Conservation (phyloP, 1,140 invertebrate genomes). For the Hesperophylax magnus region DNA sequence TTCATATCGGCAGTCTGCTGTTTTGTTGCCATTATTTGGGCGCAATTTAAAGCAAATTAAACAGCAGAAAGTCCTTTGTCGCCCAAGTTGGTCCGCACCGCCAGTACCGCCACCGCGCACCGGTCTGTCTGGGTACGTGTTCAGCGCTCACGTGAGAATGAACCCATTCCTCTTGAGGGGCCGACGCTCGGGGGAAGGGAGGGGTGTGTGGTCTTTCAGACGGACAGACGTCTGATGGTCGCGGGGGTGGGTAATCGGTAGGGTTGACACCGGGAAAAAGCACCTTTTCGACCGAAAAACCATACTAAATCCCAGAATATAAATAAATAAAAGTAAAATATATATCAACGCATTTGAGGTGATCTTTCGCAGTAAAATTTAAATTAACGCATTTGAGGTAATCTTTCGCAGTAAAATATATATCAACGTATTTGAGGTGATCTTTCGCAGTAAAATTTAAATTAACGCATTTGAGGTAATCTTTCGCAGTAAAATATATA, state of each 20-base stretch:
- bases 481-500: too few relatives aligned
- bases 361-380: too few relatives aligned
- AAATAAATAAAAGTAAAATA: too few relatives aligned
- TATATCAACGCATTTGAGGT: too few relatives aligned
- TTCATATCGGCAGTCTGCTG: too few relatives aligned
- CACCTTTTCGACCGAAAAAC: not conserved
- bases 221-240: constrained; percentile 44
- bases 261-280: not conserved
- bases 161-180: constrained; percentile 9
- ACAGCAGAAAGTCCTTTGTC: constrained; percentile 21
- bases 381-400: too few relatives aligned
- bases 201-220: constrained; percentile 35
- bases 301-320: too few relatives aligned
- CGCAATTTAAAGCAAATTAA: constrained; percentile 26
- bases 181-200: not conserved
- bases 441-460: too few relatives aligned
- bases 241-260: not conserved
- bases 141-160: constrained; percentile 22
- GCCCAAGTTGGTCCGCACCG: constrained; percentile 4
- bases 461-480: too few relatives aligned
- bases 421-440: too few relatives aligned
- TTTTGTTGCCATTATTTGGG: not conserved
- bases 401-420: too few relatives aligned
- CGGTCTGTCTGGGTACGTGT: constrained; percentile 20
- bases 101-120: not conserved